phyloP scores from a whole-genome alignment of 2,797 vertebrate species.

The Vultur gryphus region DNA sequence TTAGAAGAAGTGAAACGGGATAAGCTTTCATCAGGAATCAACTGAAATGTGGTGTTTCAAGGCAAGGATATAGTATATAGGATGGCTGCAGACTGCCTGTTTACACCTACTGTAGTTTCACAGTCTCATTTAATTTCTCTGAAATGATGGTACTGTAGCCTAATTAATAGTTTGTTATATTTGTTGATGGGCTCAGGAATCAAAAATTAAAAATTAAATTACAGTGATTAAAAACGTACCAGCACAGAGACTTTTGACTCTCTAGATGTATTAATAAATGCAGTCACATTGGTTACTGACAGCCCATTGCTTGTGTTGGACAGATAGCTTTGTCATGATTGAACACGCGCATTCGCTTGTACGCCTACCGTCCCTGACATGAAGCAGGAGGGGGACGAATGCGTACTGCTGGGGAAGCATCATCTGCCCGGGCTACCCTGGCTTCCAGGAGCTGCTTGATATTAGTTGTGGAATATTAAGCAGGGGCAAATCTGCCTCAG shows the following conservation, averaged over 20 bases:
- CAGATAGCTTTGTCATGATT: not conserved
- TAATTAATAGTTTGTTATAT: not conserved
- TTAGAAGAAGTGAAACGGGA: not conserved
- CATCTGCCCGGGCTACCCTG: not conserved
- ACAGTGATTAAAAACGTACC: accelerated
- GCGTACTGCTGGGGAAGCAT: not conserved
- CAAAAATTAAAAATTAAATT: not conserved
- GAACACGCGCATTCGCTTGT: accelerated
- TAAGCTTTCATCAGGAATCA: not conserved
- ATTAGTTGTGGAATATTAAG: slow-evolving; percentile 33
- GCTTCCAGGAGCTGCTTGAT: not conserved
- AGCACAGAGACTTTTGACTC: not conserved
- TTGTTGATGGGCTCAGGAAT: not conserved
- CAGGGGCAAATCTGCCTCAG: not conserved
- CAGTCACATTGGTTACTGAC: not conserved
- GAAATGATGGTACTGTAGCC: not conserved
- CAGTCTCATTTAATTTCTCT: not conserved
- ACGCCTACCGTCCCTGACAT: accelerated
- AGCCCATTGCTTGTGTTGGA: not conserved
- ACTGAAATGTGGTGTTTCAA: not conserved
- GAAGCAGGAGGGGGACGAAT: not conserved
- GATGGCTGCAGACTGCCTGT: not conserved
- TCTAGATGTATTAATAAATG: not conserved
- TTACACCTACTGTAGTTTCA: not conserved
- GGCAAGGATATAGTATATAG: not conserved